Evolutionary conservation across 2,888 invertebrate genomes (phyloP), one percentile per base, ranked within the genome.

Genomic region (Morpho deidamia): DNA sequence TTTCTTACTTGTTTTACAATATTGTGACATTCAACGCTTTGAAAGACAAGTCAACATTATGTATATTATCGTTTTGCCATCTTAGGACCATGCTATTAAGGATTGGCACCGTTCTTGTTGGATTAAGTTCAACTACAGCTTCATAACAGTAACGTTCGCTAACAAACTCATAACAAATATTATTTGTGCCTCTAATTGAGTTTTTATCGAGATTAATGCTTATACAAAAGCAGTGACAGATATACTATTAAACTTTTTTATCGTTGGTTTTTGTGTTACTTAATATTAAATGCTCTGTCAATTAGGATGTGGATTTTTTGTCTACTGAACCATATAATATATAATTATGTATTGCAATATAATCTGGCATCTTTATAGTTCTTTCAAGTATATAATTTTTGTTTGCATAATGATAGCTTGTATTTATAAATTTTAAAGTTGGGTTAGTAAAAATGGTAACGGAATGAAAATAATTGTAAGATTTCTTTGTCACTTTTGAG

Each of bases 91-190:
- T 35, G 39, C 38, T 55, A 50, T 47, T 46, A 44, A 51, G 51
- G 51, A 54, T 51, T 59, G 56, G 50, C 46, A 58, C 54, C 49
- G 42, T 50, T 78, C 61, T 55, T 56, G 47, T 51, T 59, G 67
- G 76, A 79, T 78, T 77, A 76, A 74, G 71, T 64, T 65, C 69
- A 68, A 67, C 64, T 64, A 46, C 44, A 42, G 23, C 54, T 68
- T 44, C 63, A 49, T 76, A 74, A 79, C 81, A 78, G 74, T 76
- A 75, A 74, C 78, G 68, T 69, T 63, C 55, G 63, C 65, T 65
- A 72, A 72, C 71, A 74, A 69, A 66, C 67, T 62, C 53, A 61
- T 63, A 65, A 69, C 64, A 65, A 66, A 69, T 69, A 65, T 51
- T 66, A 67, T 62, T 65, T 66, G 67, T 63, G 65, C 63, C 69